Conservation (phyloP, 2,797 vertebrate genomes). For the Enoplosus armatus region DNA sequence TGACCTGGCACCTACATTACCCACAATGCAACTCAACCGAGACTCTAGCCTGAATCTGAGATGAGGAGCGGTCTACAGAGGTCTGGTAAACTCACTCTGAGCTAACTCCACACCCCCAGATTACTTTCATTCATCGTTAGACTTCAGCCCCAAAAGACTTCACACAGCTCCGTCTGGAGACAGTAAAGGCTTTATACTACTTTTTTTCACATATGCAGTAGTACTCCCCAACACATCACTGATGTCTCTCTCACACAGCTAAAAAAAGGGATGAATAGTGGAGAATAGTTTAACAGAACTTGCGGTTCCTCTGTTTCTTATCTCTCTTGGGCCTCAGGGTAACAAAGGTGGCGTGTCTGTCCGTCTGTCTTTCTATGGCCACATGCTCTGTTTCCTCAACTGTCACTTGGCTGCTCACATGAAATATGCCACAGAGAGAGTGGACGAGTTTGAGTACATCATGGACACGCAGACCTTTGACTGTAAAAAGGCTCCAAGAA, state of each 20-base stretch:
- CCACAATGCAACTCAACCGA: not conserved
- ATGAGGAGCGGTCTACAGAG: not conserved
- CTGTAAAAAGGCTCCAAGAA: slow-evolving; percentile 75
- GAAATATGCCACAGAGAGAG: slow-evolving; percentile 88
- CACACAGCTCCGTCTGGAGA: not conserved
- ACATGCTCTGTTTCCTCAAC: slow-evolving; percentile 93
- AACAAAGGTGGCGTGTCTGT: slow-evolving; percentile 95
- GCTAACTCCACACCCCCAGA: not conserved
- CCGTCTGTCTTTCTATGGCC: slow-evolving; percentile 92
- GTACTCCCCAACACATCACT: no score
- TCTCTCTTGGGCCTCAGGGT: slow-evolving; percentile 83
- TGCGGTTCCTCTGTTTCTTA: not conserved
- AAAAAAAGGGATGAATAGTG: not conserved
- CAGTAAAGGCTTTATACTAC: no score
- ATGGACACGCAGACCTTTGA: slow-evolving; percentile 90
- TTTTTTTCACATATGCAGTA: not conserved
- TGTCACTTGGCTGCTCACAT: slow-evolving; percentile 96
- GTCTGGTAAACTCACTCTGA: not conserved
- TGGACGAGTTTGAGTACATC: slow-evolving; percentile 94
- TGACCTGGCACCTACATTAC: not conserved
- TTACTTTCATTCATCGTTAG: not conserved
- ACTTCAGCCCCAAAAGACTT: not conserved
- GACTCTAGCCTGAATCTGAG: not conserved
- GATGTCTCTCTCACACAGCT: accelerated
- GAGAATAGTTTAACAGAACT: not conserved